Conservation (phyloP, 2,888 invertebrate genomes). For the Diabrotica balteata region DNA sequence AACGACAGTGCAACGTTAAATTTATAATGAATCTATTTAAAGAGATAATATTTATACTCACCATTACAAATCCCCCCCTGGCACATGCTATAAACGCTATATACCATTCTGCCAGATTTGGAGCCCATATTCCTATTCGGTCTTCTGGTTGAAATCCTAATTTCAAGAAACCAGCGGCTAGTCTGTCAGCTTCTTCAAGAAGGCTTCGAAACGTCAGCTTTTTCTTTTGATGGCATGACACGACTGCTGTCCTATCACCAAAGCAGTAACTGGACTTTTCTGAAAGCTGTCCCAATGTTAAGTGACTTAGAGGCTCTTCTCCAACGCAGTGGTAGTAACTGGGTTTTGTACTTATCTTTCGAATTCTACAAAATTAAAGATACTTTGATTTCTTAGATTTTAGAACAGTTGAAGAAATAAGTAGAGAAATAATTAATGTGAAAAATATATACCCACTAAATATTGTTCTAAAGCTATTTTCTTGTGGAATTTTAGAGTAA, state of each 20-base stretch:
- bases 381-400: background rate
- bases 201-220: conserved; percentile 64
- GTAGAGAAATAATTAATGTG: too few relatives aligned
- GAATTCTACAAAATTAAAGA: conserved; percentile 17
- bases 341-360: conserved; percentile 41
- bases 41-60: conserved; percentile 52
- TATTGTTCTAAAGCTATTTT: too few relatives aligned
- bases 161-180: conserved; percentile 74
- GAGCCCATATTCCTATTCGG: conserved; percentile 80
- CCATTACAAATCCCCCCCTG: conserved; percentile 75
- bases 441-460: too few relatives aligned
- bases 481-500: too few relatives aligned
- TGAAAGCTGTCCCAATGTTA: conserved; percentile 67
- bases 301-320: conserved; percentile 61
- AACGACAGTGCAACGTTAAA: too few relatives aligned
- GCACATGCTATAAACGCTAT: conserved; percentile 74
- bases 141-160: conserved; percentile 77
- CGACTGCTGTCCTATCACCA: conserved; percentile 66
- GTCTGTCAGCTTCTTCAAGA: conserved; percentile 66
- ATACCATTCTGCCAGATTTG: conserved; percentile 81
- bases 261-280: conserved; percentile 63
- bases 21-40: too few relatives aligned
- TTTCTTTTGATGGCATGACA: conserved; percentile 64
- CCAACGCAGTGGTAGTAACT: conserved; percentile 66
- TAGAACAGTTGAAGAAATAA: too few relatives aligned